Evolutionary conservation across 1,140 invertebrate genomes (phyloP), one percentile per base, ranked within the genome.

Genomic region (Ditylenchus dipsaci): DNA sequence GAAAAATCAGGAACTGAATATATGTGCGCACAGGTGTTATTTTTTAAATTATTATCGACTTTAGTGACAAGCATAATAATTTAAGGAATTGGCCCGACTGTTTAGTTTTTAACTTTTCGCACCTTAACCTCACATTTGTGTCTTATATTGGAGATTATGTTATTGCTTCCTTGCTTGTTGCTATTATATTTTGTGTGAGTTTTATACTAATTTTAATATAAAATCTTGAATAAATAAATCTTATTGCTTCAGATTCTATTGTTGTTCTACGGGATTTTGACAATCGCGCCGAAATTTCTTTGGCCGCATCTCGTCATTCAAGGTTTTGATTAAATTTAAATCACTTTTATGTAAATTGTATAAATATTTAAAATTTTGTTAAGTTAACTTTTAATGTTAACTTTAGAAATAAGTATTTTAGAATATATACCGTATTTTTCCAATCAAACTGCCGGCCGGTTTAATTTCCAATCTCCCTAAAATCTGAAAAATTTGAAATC

Each of bases 71-170:
- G 49, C n/a, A n/a, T n/a, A n/a, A n/a, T 7, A 53, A 71, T 49
- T 68, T 72, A n/a, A 73, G 71, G 29, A 8, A 62, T 9, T 76
- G 75, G 53, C 21, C 33, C 27, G 79, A 79, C 42, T 79, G 78
- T 65, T 59, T 79, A 1, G 63, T 77, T n/a, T 78, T 74, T 45
- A 70, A 80, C 58, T 78, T 80, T 53, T 65, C 68, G 21, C 76
- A 81, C 66, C 80, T 74, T 65, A 81, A 81, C 49, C 29, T 81
- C n/a, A 80, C 76, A 19, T 65, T 80, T 17, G 69, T 78, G n/a
- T 53, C 49, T 53, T 53, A 53, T 26, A 53, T 53, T n/a, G 76
- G 78, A 29, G 78, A 80, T 49, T 80, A 80, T 64, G 66, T 81
- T 21, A 68, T 80, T 29, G 65, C 68, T 8, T 62, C 77, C 9